Percentiles rank a stretch among this genome's conserved stretches.
phyloP scores from a whole-genome alignment of 2,113 vertebrate genomes.

The Helogale parvula region DNA sequence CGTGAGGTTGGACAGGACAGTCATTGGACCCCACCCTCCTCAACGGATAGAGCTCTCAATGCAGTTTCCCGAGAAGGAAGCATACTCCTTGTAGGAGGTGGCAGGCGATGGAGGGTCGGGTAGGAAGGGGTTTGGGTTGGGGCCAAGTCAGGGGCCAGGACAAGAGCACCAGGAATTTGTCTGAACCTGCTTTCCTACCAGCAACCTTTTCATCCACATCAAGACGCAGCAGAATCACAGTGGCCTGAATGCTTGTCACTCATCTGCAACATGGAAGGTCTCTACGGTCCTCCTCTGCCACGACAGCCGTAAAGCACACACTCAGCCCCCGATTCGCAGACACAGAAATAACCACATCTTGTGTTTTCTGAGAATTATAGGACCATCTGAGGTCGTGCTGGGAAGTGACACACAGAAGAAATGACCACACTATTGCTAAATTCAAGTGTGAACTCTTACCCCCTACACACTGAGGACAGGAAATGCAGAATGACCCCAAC shows the following conservation, averaged over 20 bases:
- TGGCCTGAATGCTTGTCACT: neutral
- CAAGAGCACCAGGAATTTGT: neutral
- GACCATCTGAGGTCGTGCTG: neutral
- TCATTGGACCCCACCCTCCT: neutral
- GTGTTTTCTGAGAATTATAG: conserved; percentile 5
- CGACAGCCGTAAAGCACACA: neutral
- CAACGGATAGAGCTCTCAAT: neutral
- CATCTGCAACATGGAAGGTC: neutral
- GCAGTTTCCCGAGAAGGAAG: neutral
- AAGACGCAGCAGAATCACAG: neutral
- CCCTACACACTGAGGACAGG: neutral
- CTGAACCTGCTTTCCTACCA: neutral
- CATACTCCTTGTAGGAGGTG: rapidly evolving
- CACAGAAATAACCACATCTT: neutral
- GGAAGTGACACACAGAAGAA: neutral
- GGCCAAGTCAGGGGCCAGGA: neutral
- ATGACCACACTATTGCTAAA: neutral
- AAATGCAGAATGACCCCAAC: neutral
- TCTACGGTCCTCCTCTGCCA: neutral
- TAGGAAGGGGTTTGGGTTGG: neutral
- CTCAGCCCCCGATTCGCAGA: neutral
- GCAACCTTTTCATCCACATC: neutral
- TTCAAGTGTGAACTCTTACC: neutral
- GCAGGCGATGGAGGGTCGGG: neutral
- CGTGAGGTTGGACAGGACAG: neutral